A percentile compares a stretch with the other conserved stretches of the same genome.
These are phyloP conservation scores for Chorisops tibialis DNA, from an alignment of 2,888 invertebrate genomes.

Conservation along the genomic window DNA sequence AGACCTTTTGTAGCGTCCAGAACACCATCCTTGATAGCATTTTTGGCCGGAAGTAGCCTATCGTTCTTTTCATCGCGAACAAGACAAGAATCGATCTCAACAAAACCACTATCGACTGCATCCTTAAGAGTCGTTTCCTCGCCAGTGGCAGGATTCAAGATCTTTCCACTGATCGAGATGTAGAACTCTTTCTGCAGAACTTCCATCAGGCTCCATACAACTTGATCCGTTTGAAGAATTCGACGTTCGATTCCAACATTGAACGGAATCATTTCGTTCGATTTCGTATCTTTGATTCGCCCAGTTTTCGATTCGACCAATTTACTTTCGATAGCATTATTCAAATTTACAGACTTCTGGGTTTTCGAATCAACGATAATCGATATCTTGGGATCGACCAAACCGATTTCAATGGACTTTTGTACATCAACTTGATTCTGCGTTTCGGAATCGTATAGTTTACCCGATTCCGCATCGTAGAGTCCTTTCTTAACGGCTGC, in stretches of 20 bases:
- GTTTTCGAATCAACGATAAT: constrained; percentile 74
- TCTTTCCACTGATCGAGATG: constrained; percentile 66
- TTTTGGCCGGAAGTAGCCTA: constrained; percentile 62
- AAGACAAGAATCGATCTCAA: constrained; percentile 68
- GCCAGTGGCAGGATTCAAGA: constrained; percentile 74
- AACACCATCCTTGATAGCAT: constrained; percentile 67
- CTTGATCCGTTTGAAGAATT: constrained; percentile 67
- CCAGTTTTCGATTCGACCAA: constrained; percentile 69
- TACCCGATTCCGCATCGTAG: constrained; percentile 67
- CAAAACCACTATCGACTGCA: constrained; percentile 68
- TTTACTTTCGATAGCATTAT: constrained; percentile 68
- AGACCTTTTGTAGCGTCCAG: constrained; percentile 69
- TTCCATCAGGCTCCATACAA: constrained; percentile 70
- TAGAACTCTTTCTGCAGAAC: constrained; percentile 75
- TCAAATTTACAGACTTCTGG: constrained; percentile 68
- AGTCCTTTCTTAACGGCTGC: constrained; percentile 69
- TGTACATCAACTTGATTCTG: constrained; percentile 68
- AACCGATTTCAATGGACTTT: constrained; percentile 73
- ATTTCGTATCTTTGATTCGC: constrained; percentile 68
- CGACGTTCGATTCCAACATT: constrained; percentile 68
- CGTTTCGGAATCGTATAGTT: constrained; percentile 69
- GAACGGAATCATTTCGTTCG: constrained; percentile 66
- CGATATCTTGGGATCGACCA: constrained; percentile 77
- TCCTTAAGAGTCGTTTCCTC: constrained; percentile 70
- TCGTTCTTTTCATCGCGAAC: constrained; percentile 72